Conservation (phyloP, 2,888 invertebrate genomes). For the Adineta ricciae region DNA sequence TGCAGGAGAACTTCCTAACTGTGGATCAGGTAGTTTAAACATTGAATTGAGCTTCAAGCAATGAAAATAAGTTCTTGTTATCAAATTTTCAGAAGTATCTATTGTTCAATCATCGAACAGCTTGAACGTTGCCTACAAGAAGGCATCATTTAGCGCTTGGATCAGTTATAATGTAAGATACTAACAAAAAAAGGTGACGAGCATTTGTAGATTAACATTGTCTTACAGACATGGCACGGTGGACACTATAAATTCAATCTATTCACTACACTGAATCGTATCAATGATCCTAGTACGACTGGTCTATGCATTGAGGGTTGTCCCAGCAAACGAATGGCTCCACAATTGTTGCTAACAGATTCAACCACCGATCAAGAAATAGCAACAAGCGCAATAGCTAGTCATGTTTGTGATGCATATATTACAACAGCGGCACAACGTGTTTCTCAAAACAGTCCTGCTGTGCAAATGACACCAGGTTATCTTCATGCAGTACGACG, state of each 20-base stretch:
- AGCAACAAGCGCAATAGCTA: not conserved
- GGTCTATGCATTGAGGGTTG: not conserved
- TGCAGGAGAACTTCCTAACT: not conserved
- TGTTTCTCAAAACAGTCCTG: not conserved
- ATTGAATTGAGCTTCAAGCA: too few relatives aligned
- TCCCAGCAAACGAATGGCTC: not conserved
- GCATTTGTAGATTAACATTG: not conserved
- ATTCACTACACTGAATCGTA: not conserved
- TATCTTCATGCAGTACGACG: not conserved
- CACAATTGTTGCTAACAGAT: not conserved
- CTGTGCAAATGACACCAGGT: not conserved
- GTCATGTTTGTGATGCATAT: not conserved
- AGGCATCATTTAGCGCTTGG: not conserved
- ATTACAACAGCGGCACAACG: not conserved
- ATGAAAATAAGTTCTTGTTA: not conserved
- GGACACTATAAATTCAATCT: not conserved
- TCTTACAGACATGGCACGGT: not conserved
- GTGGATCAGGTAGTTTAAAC: too few relatives aligned
- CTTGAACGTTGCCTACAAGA: not conserved
- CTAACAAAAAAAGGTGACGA: not conserved
- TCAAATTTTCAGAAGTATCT: not conserved
- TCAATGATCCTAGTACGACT: not conserved
- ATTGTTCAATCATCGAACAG: too few relatives aligned
- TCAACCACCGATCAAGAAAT: not conserved
- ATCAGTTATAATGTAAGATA: not conserved